Percentiles rank a stretch among this genome's conserved stretches.
Evolutionary conservation across 2,113 vertebrate genomes (phyloP).

Genomic region (Elaphurus davidianus): DNA sequence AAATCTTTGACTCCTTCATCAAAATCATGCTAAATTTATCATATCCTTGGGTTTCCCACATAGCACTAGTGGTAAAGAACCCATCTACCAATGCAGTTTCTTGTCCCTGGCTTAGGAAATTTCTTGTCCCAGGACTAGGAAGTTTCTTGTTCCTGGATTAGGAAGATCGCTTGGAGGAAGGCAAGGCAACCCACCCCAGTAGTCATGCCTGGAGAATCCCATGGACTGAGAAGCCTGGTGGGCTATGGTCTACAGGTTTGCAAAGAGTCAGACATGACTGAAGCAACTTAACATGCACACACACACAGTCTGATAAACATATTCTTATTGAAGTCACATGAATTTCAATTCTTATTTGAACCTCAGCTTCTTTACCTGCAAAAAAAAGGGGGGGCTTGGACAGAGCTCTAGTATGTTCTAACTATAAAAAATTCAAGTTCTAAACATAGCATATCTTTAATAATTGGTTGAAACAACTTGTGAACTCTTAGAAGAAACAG

Average conservation of each 20-base stretch:
- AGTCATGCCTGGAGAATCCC: not conserved
- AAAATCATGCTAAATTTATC: not conserved
- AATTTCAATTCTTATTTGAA: constrained; percentile 8
- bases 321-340: not conserved
- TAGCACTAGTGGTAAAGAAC: not conserved
- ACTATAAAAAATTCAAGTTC: not conserved
- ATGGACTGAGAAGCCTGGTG: not conserved
- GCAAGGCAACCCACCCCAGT: not conserved
- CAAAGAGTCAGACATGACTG: not conserved
- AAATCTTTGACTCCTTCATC: not conserved
- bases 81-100: not conserved
- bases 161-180: not conserved
- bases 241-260: not conserved
- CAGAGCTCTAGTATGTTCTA: not conserved
- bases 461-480: not conserved
- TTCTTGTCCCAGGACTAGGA: not conserved
- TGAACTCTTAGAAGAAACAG: not conserved
- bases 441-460: not conserved
- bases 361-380: not conserved
- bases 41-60: not conserved
- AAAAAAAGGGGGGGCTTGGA: not conserved
- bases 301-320: not conserved
- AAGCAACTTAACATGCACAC: not conserved
- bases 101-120: not conserved
- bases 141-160: not conserved